A percentile compares a stretch with the other conserved stretches of the same genome.
Conservation (phyloP, 2,888 invertebrate genomes). For the Thyatira batis region DNA sequence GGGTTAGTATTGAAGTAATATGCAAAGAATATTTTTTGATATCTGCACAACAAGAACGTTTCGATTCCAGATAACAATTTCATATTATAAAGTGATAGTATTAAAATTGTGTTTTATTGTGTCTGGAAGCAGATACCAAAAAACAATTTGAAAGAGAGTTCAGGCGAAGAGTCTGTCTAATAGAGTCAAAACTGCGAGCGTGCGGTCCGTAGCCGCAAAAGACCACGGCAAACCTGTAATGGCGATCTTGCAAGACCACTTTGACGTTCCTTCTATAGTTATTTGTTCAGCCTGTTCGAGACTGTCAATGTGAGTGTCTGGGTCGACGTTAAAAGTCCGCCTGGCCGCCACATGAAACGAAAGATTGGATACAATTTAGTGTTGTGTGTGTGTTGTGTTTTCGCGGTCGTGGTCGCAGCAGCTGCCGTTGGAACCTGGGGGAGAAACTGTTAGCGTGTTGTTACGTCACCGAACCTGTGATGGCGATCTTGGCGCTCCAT, state of each 20-base stretch:
- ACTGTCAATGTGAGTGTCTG: conserved; percentile 98
- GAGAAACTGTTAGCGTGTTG: conserved; percentile 40
- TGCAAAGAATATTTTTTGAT: conserved; percentile 65
- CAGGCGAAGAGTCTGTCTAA: conserved; percentile 79
- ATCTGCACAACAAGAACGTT: conserved; percentile 49
- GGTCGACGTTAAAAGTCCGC: conserved; percentile 98
- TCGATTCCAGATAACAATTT: background rate
- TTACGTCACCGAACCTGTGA: conserved; percentile 95
- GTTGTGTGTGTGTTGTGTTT: conserved; percentile 59
- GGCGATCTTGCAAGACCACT: conserved; percentile 99
- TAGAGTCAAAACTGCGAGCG: conserved; percentile 80
- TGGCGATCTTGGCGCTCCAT: conserved; percentile 99
- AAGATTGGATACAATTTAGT: conserved; percentile 73
- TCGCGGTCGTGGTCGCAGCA: conserved; percentile 30
- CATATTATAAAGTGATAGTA: conserved; percentile 3
- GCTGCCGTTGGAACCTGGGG: conserved; percentile 31
- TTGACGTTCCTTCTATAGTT: conserved; percentile 99
- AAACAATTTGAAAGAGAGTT: conserved; percentile 62
- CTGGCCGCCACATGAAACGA: conserved; percentile 85
- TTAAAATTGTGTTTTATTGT: background rate
- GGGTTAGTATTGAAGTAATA: conserved; percentile 71
- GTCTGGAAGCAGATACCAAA: conserved; percentile 65
- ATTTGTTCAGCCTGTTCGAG: conserved; percentile 98
- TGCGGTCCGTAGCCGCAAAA: conserved; percentile 80
- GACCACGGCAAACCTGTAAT: conserved; percentile 94